Conservation (phyloP, 30 jellyfish, hydroid and myxozoan species). For the Sanderia malayensis region DNA sequence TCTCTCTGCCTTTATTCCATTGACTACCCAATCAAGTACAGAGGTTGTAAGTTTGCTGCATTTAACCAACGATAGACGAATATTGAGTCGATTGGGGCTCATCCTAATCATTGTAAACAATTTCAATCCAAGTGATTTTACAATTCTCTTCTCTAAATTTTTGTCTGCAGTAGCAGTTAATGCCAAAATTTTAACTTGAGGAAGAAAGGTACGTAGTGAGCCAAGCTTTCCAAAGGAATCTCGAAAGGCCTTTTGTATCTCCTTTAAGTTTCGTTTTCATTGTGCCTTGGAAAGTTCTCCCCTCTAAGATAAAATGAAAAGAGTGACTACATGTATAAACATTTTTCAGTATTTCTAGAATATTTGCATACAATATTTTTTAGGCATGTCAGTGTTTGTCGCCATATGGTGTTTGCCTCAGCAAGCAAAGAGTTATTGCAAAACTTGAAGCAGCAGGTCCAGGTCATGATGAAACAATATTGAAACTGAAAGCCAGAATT, state of each 20-base stretch:
- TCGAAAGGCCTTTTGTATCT: constrained; percentile 1
- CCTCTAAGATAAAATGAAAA: constrained; percentile 4
- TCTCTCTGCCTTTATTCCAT: constrained; percentile 3
- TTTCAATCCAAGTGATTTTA: constrained; percentile 6
- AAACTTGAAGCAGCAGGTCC: constrained; percentile 17
- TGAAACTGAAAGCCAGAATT: not conserved
- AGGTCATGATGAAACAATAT: not conserved
- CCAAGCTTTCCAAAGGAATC: constrained; percentile 23
- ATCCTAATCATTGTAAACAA: constrained; percentile 5
- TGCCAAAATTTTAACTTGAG: constrained; percentile 6
- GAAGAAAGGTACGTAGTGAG: constrained; percentile 5
- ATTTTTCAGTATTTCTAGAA: not conserved
- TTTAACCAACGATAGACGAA: constrained; percentile 4
- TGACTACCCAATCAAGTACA: constrained; percentile 4
- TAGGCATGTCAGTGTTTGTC: constrained; percentile 34
- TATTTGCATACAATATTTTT: not conserved
- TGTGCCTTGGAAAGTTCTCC: not conserved
- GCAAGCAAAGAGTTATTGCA: constrained; percentile 28
- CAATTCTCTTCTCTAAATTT: constrained; percentile 12
- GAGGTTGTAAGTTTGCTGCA: not conserved
- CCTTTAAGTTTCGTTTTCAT: not conserved
- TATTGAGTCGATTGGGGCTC: constrained; percentile 12
- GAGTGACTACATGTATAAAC: not conserved
- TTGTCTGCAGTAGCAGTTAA: constrained; percentile 18
- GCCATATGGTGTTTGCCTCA: constrained; percentile 25